A percentile compares a stretch with the other conserved stretches of the same genome.
Evolutionary conservation across 1,140 invertebrate genomes (phyloP).

Genomic region (Rhagoletis pomonella): DNA sequence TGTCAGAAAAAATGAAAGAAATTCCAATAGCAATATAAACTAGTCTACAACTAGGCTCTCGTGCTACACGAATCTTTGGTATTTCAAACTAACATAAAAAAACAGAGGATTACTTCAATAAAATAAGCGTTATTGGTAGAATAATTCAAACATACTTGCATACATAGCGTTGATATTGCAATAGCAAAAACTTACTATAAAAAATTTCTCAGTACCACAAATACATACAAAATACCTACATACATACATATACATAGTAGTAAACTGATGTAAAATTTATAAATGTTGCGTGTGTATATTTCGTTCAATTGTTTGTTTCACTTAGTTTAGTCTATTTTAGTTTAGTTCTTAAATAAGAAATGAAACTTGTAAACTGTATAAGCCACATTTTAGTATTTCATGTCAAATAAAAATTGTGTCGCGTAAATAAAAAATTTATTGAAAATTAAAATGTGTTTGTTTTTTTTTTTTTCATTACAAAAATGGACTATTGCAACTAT

Average conservation of each 20-base stretch:
- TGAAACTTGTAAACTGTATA: conserved; percentile 46
- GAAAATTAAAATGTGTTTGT: neutral
- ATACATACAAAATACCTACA: neutral
- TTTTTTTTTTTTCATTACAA: neutral
- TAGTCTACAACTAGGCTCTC: no score
- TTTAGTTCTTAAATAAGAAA: conserved; percentile 38
- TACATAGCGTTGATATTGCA: no score
- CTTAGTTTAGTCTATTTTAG: conserved; percentile 35
- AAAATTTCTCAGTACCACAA: neutral
- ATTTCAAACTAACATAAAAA: no score
- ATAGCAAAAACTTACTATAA: neutral
- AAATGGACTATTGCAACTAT: neutral
- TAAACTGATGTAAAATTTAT: neutral
- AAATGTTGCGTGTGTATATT: conserved; percentile 18
- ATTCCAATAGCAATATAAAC: no score
- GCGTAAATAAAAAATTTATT: conserved; percentile 23
- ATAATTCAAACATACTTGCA: no score
- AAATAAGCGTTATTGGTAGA: no score
- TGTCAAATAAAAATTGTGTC: conserved; percentile 47
- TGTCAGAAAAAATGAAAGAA: neutral
- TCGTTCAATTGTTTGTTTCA: conserved; percentile 16
- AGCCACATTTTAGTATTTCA: conserved; percentile 49
- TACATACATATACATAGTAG: neutral
- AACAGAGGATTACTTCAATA: no score
- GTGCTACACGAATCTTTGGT: no score